Percentiles rank a stretch among this genome's conserved stretches.
phyloP scores from a whole-genome alignment of 1,140 invertebrate genomes.

The Parapsyche elsis region DNA sequence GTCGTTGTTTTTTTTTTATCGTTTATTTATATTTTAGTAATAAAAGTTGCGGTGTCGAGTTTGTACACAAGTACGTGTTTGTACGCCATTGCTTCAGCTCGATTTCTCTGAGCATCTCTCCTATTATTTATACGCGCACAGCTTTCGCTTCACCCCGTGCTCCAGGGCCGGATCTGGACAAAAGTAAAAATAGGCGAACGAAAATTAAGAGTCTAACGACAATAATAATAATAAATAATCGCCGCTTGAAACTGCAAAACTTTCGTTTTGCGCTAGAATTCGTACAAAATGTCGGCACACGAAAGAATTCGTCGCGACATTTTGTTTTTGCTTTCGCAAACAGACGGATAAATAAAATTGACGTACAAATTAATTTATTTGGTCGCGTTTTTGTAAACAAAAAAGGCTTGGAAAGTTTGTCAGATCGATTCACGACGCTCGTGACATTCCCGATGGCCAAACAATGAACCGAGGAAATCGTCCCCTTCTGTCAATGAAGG shows the following conservation, averaged over 20 bases:
- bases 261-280: no score
- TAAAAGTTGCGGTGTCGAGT: conserved; percentile 3
- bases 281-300: no score
- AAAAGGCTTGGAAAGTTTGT: conserved; percentile 33
- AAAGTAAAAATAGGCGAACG: neutral
- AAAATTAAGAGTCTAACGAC: no score
- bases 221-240: neutral
- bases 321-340: no score
- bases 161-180: neutral
- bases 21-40: conserved; percentile 5
- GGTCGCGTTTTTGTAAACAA: neutral
- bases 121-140: neutral
- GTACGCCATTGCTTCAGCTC: conserved; percentile 1
- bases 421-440: conserved; percentile 33
- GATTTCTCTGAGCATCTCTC: neutral
- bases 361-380: neutral
- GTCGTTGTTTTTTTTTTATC: neutral
- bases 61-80: neutral
- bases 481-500: neutral
- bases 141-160: neutral
- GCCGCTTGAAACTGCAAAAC: neutral
- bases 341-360: no score
- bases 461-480: conserved; percentile 18
- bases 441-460: conserved; percentile 16
- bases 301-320: no score